These are phyloP conservation scores for Chydorus sphaericus DNA, from an alignment of 2,888 invertebrate genomes.

Conservation along the genomic window DNA sequence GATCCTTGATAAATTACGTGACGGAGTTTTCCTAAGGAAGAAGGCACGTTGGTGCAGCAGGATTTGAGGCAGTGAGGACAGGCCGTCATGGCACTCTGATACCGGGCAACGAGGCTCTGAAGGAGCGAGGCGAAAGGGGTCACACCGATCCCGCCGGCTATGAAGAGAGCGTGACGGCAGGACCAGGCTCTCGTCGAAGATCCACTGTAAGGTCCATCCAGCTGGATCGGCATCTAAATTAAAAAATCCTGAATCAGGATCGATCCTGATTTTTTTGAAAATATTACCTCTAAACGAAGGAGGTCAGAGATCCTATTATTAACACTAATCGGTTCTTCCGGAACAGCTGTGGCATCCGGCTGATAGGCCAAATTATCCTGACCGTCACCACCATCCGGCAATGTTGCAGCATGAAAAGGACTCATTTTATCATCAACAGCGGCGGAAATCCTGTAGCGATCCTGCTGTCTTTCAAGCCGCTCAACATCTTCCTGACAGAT, in stretches of 20 bases:
- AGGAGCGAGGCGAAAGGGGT: constrained; percentile 21
- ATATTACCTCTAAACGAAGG: too few relatives aligned
- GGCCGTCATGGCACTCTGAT: constrained; percentile 1
- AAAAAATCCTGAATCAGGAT: too few relatives aligned
- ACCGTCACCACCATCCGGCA: too few relatives aligned
- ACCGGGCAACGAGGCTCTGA: constrained; percentile 20
- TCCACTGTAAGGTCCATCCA: constrained; percentile 35
- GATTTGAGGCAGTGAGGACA: background rate
- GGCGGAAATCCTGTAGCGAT: background rate
- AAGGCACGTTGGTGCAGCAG: constrained; percentile 3
- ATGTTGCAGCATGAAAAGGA: background rate
- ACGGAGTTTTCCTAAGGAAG: background rate
- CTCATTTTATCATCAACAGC: background rate
- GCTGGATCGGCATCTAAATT: constrained; percentile 23
- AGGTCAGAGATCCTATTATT: too few relatives aligned
- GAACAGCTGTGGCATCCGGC: background rate
- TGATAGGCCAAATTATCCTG: background rate
- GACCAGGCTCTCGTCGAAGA: constrained; percentile 31
- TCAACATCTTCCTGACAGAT: constrained; percentile 20
- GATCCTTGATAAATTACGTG: background rate
- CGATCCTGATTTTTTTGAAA: too few relatives aligned
- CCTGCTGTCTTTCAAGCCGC: background rate
- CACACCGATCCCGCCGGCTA: constrained; percentile 21
- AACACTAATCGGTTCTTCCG: background rate
- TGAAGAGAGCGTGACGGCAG: constrained; percentile 26